Evolutionary conservation across 2,888 invertebrate species (phyloP), one percentile per base, ranked within the genome.

Genomic region (Ecliptopera silaceata): DNA sequence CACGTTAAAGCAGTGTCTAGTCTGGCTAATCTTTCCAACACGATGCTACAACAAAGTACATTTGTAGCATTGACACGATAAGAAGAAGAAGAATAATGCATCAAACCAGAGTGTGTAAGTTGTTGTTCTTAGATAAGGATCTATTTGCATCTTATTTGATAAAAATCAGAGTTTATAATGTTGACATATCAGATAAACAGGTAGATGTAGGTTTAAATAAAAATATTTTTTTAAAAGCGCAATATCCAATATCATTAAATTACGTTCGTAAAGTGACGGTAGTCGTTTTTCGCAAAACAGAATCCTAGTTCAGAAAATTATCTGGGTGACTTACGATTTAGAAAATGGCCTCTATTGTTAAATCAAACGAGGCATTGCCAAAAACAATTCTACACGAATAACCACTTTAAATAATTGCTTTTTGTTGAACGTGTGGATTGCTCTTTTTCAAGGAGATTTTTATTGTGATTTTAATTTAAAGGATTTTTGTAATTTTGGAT

Each of bases 261-360:
- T 15, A 15, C 36, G 15, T n/a, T 8, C 15, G 36, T 36, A 1
- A 10, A 15, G n/a, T 36, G 36, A 36, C 36, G 36, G 36, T 36
- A 2, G 10, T 2, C 36, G 36, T 15, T 36, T 36, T 10, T 36
- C 10, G 36, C 15, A 15, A 36, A 11, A 22, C 34, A 18, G 3
- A 12, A 46, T 34, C 22, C 12, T 36, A 63, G 36, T 58, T 61
- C 45, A 42, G 52, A 61, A 56, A 58, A 56, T 61, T 59, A 64
- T 56, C 49, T 53, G 49, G 49, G 22, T 50, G 62, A 66, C 64
- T 59, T 62, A 22, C 56, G 58, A 48, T 56, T 64, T 55, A 39
- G 57, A 53, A 56, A 61, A 59, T 55, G 50, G 56, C 26, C 31
- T 42, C 44, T 49, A 32, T 42, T 53, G 44, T 54, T 41, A 22